Percentiles rank a stretch among this genome's conserved stretches.
These are phyloP conservation scores for Platichthys stellatus DNA, from an alignment of 2,113 vertebrate species.

Conservation along the genomic window DNA sequence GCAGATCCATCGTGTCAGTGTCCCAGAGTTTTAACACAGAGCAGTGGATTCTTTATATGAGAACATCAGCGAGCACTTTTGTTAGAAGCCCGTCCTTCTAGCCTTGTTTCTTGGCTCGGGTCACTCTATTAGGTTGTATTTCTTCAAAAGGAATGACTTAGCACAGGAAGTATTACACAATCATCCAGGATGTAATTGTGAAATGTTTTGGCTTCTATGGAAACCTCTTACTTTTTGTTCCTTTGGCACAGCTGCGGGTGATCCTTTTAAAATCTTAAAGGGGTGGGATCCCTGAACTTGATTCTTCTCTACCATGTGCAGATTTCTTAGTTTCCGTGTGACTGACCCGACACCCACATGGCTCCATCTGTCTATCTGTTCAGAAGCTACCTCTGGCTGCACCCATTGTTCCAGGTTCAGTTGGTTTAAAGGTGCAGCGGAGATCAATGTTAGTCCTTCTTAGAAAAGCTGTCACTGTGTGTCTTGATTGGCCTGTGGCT, in stretches of 20 bases:
- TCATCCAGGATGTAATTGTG: conserved; percentile 35
- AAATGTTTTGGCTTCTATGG: conserved; percentile 18
- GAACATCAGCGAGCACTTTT: conserved; percentile 19
- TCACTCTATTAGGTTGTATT: conserved; percentile 13
- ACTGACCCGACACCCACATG: background rate
- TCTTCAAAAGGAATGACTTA: conserved; percentile 28
- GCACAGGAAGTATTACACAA: conserved; percentile 53
- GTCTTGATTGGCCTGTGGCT: conserved; percentile 27
- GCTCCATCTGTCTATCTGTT: conserved; percentile 23
- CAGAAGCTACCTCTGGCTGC: conserved; percentile 45
- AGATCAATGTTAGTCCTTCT: conserved; percentile 65
- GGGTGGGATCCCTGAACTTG: background rate
- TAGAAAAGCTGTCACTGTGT: conserved; percentile 55
- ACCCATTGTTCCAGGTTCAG: conserved; percentile 53
- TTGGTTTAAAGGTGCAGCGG: conserved; percentile 57
- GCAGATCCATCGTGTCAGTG: conserved; percentile 17
- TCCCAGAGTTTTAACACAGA: conserved; percentile 4
- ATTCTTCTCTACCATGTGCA: background rate
- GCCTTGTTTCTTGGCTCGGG: conserved; percentile 24
- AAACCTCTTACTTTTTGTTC: conserved; percentile 22
- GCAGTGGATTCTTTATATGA: conserved; percentile 10
- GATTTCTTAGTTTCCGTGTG: background rate
- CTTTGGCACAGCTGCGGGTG: background rate
- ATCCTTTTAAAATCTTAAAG: conserved; percentile 1
- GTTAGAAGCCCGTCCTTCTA: background rate